A percentile compares a stretch with the other conserved stretches of the same genome.
Conservation (phyloP, 2,888 invertebrate species). For the Epinotia ramella region DNA sequence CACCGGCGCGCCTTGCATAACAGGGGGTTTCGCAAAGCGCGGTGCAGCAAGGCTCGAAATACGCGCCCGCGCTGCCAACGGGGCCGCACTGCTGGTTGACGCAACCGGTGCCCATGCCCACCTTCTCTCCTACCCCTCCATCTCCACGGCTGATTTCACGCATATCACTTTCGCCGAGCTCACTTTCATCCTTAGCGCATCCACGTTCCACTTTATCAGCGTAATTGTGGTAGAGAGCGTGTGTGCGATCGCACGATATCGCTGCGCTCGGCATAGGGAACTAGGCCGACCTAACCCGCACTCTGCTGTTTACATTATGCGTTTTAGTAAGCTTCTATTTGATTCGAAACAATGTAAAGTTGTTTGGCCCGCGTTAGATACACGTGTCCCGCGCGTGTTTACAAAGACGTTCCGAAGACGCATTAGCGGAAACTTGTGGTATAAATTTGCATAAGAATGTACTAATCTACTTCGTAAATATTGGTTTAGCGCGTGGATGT, state of each 20-base stretch:
- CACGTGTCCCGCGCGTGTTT: constrained; percentile 42
- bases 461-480: constrained; percentile 8
- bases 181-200: constrained; percentile 73
- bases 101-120: constrained; percentile 62
- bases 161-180: constrained; percentile 79
- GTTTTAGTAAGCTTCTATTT: constrained; percentile 15
- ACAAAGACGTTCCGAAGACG: constrained; percentile 29
- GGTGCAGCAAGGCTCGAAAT: constrained; percentile 83
- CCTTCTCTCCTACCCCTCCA: constrained; percentile 60
- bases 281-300: constrained; percentile 68
- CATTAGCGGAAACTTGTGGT: constrained; percentile 38
- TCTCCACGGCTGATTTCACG: constrained; percentile 73
- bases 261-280: constrained; percentile 70
- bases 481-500: constrained; percentile 7
- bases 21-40: constrained; percentile 83
- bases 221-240: constrained; percentile 38
- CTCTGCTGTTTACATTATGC: constrained; percentile 69
- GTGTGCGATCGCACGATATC: constrained; percentile 50
- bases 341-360: constrained; percentile 18
- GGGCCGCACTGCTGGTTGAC: constrained; percentile 69
- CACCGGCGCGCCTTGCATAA: constrained; percentile 84
- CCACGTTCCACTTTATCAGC: constrained; percentile 60
- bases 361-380: constrained; percentile 6
- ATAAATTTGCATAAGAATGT: constrained; percentile 38
- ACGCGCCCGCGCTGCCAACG: constrained; percentile 76